These are phyloP conservation scores for Takifugu ocellatus DNA, from an alignment of 2,797 vertebrate species.

Conservation along the genomic window DNA sequence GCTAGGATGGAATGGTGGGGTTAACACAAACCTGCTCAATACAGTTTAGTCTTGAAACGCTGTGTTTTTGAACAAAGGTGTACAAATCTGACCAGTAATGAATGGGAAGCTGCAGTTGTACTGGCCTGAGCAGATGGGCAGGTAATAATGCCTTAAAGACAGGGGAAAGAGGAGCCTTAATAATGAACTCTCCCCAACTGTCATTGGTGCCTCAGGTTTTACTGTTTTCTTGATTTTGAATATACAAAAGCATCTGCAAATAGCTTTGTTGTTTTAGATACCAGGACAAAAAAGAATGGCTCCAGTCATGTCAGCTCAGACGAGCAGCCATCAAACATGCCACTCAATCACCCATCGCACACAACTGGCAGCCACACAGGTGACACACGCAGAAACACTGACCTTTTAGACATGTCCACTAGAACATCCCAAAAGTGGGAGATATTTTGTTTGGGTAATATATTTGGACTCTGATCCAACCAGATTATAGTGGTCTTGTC, in stretches of 20 bases:
- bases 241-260: no score
- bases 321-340: conserved; percentile 56
- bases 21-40: no score
- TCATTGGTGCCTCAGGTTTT: no score
- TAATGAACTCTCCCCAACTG: not conserved
- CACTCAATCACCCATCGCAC: conserved; percentile 46
- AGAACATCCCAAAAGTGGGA: no score
- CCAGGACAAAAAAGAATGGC: conserved; percentile 74
- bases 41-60: no score
- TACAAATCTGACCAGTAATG: not conserved
- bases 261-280: conserved; percentile 63
- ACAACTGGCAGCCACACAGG: conserved; percentile 70
- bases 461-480: no score
- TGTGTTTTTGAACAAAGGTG: not conserved
- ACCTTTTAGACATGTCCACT: not conserved
- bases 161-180: conserved; percentile 29
- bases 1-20: no score
- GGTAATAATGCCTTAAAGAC: conserved; percentile 6
- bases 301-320: conserved; percentile 71
- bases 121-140: conserved; percentile 16
- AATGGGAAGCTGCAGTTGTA: not conserved
- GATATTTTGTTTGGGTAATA: no score
- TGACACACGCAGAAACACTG: conserved; percentile 44
- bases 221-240: conserved; percentile 5
- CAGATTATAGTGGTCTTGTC: no score